Evolutionary conservation across 2,113 vertebrate species (phyloP), one percentile per base, ranked within the genome.

Genomic region (Abramis brama): DNA sequence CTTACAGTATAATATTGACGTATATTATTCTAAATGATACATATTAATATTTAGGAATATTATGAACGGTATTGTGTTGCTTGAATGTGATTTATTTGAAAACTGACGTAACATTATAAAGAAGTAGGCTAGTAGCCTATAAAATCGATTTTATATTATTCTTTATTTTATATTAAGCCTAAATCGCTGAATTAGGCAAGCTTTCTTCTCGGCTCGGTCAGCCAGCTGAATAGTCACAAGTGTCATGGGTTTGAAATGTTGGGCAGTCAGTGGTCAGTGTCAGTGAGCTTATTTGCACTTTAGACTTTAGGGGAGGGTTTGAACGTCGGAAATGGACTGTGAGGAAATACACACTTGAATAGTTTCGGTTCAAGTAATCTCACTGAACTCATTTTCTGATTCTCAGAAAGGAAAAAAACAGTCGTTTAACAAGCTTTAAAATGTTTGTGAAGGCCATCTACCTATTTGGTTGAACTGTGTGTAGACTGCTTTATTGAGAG

Each of bases 261-360:
- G 73, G 62, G 36, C 36, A 50, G 36, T 57, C 30, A 86, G 30
- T 36, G 68, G 87, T 86, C 33, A 33, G 33, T 33, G 33, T 33
- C 33, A 33, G 33, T 33, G 33, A 2, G 43, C 43, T 43, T 8
- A 87, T 89, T n/a, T 93, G 92, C 93, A 94, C 93, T 94, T 94
- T 92, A 90, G 86, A 85, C 92, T 90, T 52, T 66, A 84, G 25
- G 62, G 84, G 80, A 83, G 84, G 81, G 64, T 4, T 68, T 21
- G 25, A 2, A 23, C 4, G 12, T 43, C 62, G 45, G 50, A 27
- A 74, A 64, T 59, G 23, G 21, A 36, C n/a, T 57, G 12, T 5
- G 60, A 78, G 66, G 36, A 15, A 30, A 36, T 79, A 55, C 12
- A 23, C 43, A 52, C 62, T 50, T 23, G 59, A 39, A 25, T 19